Base-by-base conservation (phyloP, 2,888 invertebrate genomes). In the Parnassius smintheus region DNA sequence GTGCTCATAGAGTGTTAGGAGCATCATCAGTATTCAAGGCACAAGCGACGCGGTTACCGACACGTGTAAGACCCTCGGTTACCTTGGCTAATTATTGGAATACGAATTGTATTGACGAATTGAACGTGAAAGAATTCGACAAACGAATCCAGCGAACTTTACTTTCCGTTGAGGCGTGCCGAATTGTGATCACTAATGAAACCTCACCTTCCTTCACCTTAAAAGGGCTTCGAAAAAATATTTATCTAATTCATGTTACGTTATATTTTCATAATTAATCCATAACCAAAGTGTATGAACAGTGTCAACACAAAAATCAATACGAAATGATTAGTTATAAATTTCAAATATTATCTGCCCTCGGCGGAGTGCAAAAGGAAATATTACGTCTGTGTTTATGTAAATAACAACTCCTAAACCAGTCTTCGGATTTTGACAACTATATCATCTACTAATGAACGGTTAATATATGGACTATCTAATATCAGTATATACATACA, bases 11-110 rank as follows among this genome's bases (percentile, higher is more conserved):
- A 82, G 78, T 75, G 81, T 77, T 76, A 75, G 72, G 69, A 75
- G 65, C 75, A 75, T 73, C 81, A 88, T 91, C 86, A 86, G 82
- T 86, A 91, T 91, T 86, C 91, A 68, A 71, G 73, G 72, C 88
- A 81, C 82, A 81, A 72, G 69, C 70, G 68, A 65, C 69, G 75
- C 80, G 78, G 83, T 79, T 82, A 81, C 86, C 78, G 75, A 86
- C 88, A 85, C 82, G 79, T 86, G 88, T 88, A 81, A 73, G 66
- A 70, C 76, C 75, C 75, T 73, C 72, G 72, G 76, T 78, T 82
- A 82, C 85, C 83, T 85, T 83, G 75, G 77, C 77, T 81, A 86
- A 87, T 87, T 82, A 85, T 80, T 73, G 74, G 72, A 75, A 79
- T 77, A 78, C 75, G 76, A 75, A 78, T 75, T 35, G 77, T 78